Conservation (phyloP, 2,797 vertebrate genomes). For the Argya squamiceps region DNA sequence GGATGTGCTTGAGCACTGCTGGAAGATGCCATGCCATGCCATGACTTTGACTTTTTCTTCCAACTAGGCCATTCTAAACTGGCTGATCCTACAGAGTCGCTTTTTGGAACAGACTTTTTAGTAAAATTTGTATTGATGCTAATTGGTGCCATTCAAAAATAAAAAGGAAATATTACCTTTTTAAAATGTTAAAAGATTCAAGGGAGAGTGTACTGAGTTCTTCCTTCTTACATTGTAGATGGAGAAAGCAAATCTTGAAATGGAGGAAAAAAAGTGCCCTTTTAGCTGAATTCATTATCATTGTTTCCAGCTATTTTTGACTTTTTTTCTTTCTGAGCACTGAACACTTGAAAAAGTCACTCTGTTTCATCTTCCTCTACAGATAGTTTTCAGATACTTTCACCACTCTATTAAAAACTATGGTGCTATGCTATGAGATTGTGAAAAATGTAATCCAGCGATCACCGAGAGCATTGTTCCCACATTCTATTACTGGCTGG, state of each 20-base stretch:
- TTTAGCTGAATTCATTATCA: background rate
- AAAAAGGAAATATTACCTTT: background rate
- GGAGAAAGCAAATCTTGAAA: background rate
- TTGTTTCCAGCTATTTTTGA: background rate
- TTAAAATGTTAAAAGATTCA: background rate
- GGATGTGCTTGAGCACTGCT: background rate
- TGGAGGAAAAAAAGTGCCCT: background rate
- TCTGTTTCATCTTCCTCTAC: background rate
- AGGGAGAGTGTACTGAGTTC: background rate
- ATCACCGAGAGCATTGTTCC: background rate
- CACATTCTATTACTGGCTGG: background rate
- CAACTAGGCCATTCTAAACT: background rate
- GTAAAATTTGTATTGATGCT: background rate
- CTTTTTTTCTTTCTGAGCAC: background rate
- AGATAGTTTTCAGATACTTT: background rate
- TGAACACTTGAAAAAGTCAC: conserved; percentile 3
- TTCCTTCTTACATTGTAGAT: background rate
- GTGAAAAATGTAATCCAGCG: background rate
- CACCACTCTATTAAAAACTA: background rate
- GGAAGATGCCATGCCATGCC: background rate
- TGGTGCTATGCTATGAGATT: background rate
- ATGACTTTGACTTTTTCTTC: background rate
- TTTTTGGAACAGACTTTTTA: background rate
- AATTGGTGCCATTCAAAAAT: background rate
- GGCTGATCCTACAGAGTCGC: background rate